A percentile compares a stretch with the other conserved stretches of the same genome.
Evolutionary conservation across 64 coral and sea anemone genomes (phyloP).

Genomic region (Pocillopora damicornis): DNA sequence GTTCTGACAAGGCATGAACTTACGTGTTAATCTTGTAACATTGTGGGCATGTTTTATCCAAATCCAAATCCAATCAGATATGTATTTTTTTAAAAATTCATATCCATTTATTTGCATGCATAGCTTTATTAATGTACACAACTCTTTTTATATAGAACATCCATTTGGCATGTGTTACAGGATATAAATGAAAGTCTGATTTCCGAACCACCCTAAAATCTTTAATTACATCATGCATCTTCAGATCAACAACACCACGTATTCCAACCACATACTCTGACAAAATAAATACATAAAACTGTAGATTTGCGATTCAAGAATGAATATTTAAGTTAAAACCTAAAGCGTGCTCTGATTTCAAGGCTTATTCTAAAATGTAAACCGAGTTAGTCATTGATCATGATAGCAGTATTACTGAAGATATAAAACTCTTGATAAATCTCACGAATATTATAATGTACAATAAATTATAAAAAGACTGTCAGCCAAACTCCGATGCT

Average conservation of each 20-base stretch:
- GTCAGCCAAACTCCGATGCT: neutral
- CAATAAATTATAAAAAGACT: constrained; percentile 18
- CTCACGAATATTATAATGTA: constrained; percentile 20
- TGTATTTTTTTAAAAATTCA: neutral
- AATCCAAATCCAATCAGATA: too few relatives aligned
- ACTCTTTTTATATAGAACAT: neutral
- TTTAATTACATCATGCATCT: neutral
- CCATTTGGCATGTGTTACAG: neutral
- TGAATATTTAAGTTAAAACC: neutral
- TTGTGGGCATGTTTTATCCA: too few relatives aligned
- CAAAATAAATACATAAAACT: constrained; percentile 36
- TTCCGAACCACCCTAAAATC: neutral
- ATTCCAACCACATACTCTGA: neutral
- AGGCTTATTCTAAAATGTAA: neutral
- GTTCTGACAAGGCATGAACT: too few relatives aligned
- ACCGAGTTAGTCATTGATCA: neutral
- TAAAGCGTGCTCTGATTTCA: neutral
- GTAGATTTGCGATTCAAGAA: neutral
- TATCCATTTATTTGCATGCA: neutral
- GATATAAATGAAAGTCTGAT: neutral
- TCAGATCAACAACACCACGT: neutral
- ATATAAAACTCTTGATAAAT: constrained; percentile 37
- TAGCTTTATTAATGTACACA: constrained; percentile 4
- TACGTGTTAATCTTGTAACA: too few relatives aligned
- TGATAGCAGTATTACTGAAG: neutral